These are phyloP conservation scores for Aphaenogaster rudis DNA, from an alignment of 1,140 invertebrate genomes.

Conservation along the genomic window DNA sequence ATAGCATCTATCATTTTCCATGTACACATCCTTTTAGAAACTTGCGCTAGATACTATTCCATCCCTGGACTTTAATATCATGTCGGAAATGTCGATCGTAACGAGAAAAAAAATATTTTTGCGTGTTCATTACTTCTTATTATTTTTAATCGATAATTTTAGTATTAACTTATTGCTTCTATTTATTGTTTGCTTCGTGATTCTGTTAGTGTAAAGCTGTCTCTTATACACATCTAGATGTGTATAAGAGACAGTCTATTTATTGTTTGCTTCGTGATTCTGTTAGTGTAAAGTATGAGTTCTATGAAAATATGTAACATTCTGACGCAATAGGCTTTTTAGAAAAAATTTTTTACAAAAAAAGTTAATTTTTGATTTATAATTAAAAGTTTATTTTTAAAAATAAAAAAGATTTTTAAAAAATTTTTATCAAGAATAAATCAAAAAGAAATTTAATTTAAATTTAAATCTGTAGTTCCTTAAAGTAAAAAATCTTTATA, in stretches of 20 bases:
- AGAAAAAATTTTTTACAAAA: too few species aligned
- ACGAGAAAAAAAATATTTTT: background rate
- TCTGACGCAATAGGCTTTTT: background rate
- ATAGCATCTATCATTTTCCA: conserved; percentile 35
- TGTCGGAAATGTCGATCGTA: background rate
- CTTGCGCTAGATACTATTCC: background rate
- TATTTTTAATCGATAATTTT: conserved; percentile 3
- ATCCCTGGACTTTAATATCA: background rate
- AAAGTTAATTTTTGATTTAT: background rate
- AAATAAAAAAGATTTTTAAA: background rate
- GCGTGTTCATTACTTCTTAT: background rate
- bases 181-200: background rate
- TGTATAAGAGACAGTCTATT: too few species aligned
- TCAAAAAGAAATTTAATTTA: background rate
- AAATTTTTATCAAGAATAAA: background rate
- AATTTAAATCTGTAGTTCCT: too few species aligned
- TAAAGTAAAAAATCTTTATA: too few species aligned
- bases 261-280: background rate
- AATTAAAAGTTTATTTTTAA: too few species aligned
- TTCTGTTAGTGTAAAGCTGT: too few species aligned
- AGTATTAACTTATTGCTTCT: background rate
- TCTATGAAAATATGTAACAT: background rate
- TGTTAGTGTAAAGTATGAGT: background rate
- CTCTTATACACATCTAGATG: too few species aligned
- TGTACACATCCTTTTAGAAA: background rate